Evolutionary conservation across 1,140 invertebrate genomes (phyloP).

Genomic region (Bacillus rossius): DNA sequence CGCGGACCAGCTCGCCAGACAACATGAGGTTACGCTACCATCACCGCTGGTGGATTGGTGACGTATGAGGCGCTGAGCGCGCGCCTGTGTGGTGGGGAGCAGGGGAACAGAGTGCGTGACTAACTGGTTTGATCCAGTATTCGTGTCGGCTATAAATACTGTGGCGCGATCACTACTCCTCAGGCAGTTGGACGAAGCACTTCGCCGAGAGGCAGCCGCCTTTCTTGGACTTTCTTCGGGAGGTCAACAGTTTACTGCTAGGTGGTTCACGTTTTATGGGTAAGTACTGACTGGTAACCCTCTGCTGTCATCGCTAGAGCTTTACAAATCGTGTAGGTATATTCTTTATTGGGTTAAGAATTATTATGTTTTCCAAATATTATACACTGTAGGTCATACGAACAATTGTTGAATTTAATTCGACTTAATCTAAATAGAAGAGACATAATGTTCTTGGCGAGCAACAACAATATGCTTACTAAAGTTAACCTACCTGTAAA

Average conservation of each 20-base stretch:
- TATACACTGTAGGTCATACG: background rate
- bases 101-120: no score
- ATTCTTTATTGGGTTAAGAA: background rate
- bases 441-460: no score
- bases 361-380: background rate
- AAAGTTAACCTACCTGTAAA: no score
- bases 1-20: no score
- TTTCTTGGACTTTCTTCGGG: background rate
- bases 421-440: no score
- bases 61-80: no score
- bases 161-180: background rate
- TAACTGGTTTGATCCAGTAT: no score
- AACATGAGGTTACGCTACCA: no score
- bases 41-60: no score
- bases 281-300: no score
- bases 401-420: background rate
- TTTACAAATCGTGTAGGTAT: background rate
- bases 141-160: slow-evolving; percentile 3
- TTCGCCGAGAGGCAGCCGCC: background rate
- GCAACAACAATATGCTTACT: no score
- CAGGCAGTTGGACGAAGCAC: background rate
- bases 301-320: background rate
- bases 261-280: slow-evolving; percentile 12
- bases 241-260: slow-evolving; percentile 5
- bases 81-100: no score